Base-by-base conservation (phyloP, 2,888 invertebrate genomes). In the Hesperia comma region DNA sequence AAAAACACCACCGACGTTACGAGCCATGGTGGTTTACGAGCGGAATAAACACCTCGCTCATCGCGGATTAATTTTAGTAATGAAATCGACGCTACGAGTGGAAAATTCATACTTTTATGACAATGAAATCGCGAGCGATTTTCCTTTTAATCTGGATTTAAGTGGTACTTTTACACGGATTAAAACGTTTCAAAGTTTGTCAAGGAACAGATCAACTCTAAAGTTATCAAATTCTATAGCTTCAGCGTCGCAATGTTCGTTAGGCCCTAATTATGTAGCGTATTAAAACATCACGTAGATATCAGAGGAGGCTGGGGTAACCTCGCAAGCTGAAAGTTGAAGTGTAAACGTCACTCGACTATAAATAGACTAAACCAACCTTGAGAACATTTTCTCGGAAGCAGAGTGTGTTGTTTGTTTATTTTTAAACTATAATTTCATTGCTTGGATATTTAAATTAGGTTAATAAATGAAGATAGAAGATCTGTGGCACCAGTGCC, bases 1-100 rank as follows among this genome's bases (percentile, higher is more conserved):
- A 46, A 60, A 60, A 60, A 60, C 41, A 17, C 17, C 60, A 15
- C 58, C 12, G 12, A 26, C 10, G 41, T 46, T 56, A 43, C 54
- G 33, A 54, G 2, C 33, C 8, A 54, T 54, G 51, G 51, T 51
- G 19, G 49, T 15, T 26, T 26, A 26, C 14, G 51, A 51, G 17
- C 17, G 51, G 14, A 26, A 19, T 10, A 51, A 51, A 51, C 21
- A 51, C 14, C 49, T 49, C 49, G 49, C n/a, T 17, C 6, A 46
- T 15, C 4, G 15, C 43, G 17, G 15, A 49, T 49, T 19, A 19
- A 17, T 12, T 37, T 37, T 37, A 17, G 19, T 19, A 19, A 49
- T 49, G 49, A 19, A 43, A 43, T 10, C 2, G 49, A 7, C 6
- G 19, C 8, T 6, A 5, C 19, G 49, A 7, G 17, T 19, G 19